phyloP scores from a whole-genome alignment of 2,797 vertebrate species.

The Oreonectes daqikongensis region DNA sequence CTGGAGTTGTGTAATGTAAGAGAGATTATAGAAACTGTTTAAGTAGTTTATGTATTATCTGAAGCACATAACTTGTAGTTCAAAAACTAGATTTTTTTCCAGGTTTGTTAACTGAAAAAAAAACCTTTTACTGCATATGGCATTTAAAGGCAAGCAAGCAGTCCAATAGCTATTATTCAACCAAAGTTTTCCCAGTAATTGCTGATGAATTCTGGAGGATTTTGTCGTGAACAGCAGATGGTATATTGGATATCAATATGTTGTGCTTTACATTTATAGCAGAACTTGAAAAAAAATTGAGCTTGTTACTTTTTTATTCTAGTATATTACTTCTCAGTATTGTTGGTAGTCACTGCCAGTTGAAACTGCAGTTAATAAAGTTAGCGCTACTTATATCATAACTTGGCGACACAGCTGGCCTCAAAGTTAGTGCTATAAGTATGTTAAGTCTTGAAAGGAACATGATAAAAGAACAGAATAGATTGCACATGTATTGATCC shows the following conservation, averaged over 20 bases:
- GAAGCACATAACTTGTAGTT: neutral
- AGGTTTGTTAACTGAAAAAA: conserved; percentile 11
- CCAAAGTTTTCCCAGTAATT: conserved; percentile 2
- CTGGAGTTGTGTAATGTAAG: neutral
- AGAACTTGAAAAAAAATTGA: neutral
- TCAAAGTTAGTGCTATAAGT: neutral
- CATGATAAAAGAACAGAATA: neutral
- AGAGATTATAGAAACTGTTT: neutral
- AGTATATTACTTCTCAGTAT: conserved; percentile 11
- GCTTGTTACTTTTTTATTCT: conserved; percentile 33
- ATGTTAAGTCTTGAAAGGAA: neutral
- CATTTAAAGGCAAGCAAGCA: conserved; percentile 35
- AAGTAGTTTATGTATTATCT: neutral
- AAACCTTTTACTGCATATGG: conserved; percentile 10
- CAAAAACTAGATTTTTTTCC: neutral
- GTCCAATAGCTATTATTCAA: conserved; percentile 8
- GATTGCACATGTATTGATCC: neutral
- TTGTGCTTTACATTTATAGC: conserved; percentile 27
- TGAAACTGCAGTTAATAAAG: neutral
- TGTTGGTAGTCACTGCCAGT: conserved; percentile 10
- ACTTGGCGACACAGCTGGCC: neutral
- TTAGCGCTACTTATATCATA: neutral
- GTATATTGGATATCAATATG: conserved; percentile 38
- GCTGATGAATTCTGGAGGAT: neutral
- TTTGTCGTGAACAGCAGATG: conserved; percentile 15